Evolutionary conservation across 2,113 vertebrate genomes (phyloP).

Genomic region (Prunella fulvescens): DNA sequence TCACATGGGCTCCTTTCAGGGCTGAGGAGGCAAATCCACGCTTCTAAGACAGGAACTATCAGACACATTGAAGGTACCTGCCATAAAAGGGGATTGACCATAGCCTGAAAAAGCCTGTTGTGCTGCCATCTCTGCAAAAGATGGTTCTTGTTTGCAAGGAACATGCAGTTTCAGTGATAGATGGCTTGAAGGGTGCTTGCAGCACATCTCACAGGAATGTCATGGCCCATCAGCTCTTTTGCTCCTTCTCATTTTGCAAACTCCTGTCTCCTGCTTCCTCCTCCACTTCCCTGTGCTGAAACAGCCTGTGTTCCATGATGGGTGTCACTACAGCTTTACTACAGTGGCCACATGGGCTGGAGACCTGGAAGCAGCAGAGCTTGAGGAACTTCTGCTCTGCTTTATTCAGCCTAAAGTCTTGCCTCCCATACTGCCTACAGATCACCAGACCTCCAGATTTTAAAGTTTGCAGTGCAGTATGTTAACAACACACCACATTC

Average conservation of each 20-base stretch:
- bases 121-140: background rate
- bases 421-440: background rate
- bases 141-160: background rate
- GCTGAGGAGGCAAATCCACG: background rate
- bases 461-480: background rate
- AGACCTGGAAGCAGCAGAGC: background rate
- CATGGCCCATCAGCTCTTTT: background rate
- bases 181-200: background rate
- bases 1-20: background rate
- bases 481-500: background rate
- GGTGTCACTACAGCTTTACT: background rate
- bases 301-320: accelerated
- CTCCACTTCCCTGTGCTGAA: background rate
- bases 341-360: background rate
- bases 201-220: background rate
- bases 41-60: background rate
- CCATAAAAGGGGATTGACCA: background rate
- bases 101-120: background rate
- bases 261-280: background rate
- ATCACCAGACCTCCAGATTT: background rate
- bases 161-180: background rate
- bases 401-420: background rate
- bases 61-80: background rate
- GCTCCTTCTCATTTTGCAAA: background rate
- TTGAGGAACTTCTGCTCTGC: background rate